Evolutionary conservation across 2,888 invertebrate species (phyloP), one percentile per base, ranked within the genome.

Genomic region (Drosophila longiperda): DNA sequence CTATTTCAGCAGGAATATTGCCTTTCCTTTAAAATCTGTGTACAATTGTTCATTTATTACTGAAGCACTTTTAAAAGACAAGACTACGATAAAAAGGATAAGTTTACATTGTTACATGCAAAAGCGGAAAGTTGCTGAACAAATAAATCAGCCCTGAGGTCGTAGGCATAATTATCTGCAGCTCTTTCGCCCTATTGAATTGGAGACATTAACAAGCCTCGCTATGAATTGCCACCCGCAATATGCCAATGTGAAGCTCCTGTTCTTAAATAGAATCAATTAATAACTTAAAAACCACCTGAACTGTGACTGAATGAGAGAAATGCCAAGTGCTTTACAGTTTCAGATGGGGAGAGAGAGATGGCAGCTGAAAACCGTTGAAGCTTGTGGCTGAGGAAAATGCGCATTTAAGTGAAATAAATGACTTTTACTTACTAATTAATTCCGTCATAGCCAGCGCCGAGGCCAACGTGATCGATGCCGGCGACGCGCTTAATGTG

Each of bases 401-500:
- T 83, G 81, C 73, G 78, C 73, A 89, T 90, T 90, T 91, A 90
- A 87, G 90, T 89, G 89, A 88, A 90, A 91, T 85, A 90, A 87
- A 90, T 89, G 83, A 84, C 76, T 90, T 90, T 89, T 93, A 96
- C 97, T 97, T 94, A 98, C 97, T 95, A 96, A 95, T 97, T 97
- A 93, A 97, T 97, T 90, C 97, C 97, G 92, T 97, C 97, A 94
- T 96, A 97, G 88, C 97, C 97, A 70, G 97, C 97, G 75, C 97
- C 98, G 75, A 98, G 95, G 59, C 97, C 98, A 73, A 97, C 97
- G 93, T 96, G 96, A 94, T 97, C 97, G 90, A 97, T 96, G 78
- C 98, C 97, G 74, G 97, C 97, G 77, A 97, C 95, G 91, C 96
- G 95, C 89, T 96, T 95, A 92, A 97, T 96, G 94, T 97, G 97